phyloP scores from a whole-genome alignment of 2,888 invertebrate genomes.

The Leptinotarsa rubiginosa region DNA sequence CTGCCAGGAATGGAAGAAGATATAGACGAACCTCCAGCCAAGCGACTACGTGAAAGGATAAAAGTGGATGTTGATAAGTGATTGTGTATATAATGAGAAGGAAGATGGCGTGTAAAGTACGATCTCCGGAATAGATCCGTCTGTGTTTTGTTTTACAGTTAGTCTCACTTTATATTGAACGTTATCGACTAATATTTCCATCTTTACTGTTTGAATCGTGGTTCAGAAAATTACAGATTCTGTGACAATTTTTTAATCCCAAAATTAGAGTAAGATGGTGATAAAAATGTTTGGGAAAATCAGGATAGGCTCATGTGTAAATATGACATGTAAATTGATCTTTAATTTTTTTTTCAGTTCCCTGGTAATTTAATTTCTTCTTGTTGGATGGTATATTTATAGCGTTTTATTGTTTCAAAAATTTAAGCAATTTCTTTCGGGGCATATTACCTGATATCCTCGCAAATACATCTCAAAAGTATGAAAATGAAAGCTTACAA shows the following conservation, averaged over 20 bases:
- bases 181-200: conserved; percentile 46
- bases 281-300: conserved; percentile 4
- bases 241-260: background rate
- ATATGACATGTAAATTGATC: background rate
- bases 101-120: conserved; percentile 38
- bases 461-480: too few species aligned
- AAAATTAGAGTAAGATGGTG: background rate
- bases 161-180: conserved; percentile 41
- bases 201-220: conserved; percentile 22
- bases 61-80: conserved; percentile 62
- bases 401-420: too few species aligned
- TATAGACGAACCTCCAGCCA: conserved; percentile 65
- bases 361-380: background rate
- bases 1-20: conserved; percentile 76
- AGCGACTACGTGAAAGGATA: conserved; percentile 62
- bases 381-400: too few species aligned
- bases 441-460: too few species aligned
- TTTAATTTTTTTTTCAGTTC: background rate
- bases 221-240: conserved; percentile 17
- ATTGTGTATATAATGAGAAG: conserved; percentile 48
- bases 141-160: conserved; percentile 46
- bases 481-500: too few species aligned
- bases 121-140: conserved; percentile 45
- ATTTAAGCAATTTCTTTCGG: too few species aligned
- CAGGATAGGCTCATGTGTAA: conserved; percentile 2